These are phyloP conservation scores for Sarcophaga carnaria DNA, from an alignment of 2,888 invertebrate species.

Conservation along the genomic window DNA sequence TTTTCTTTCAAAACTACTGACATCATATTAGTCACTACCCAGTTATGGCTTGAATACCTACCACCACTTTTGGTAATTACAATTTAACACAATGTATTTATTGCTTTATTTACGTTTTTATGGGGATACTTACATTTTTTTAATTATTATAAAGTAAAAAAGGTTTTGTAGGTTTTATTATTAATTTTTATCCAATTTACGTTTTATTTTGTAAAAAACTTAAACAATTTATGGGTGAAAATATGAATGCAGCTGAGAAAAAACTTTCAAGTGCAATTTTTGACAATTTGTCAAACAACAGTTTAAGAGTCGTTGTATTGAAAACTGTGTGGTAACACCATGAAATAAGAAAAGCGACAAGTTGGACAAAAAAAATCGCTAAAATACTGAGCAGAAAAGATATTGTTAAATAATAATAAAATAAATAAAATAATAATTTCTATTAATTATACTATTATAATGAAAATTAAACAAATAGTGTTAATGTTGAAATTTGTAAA, in stretches of 20 bases:
- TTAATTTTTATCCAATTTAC: background rate
- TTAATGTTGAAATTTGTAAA: too few species aligned
- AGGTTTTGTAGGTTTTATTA: background rate
- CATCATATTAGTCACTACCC: conserved; percentile 68
- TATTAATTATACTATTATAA: too few species aligned
- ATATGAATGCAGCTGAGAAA: conserved; percentile 49
- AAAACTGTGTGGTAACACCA: conserved; percentile 2
- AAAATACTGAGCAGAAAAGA: background rate
- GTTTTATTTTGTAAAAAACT: conserved; percentile 34
- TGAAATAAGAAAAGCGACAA: background rate
- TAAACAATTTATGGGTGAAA: conserved; percentile 26
- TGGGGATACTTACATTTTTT: conserved; percentile 31
- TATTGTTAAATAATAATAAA: too few species aligned
- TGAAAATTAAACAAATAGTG: too few species aligned
- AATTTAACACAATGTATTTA: background rate
- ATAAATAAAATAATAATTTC: too few species aligned
- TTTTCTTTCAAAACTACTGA: conserved; percentile 46
- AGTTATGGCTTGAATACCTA: conserved; percentile 38
- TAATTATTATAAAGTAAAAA: background rate
- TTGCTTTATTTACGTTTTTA: background rate
- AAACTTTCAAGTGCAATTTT: conserved; percentile 36
- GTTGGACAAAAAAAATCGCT: background rate
- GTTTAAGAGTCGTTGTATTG: conserved; percentile 15
- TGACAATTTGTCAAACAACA: conserved; percentile 34
- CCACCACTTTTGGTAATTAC: conserved; percentile 30